Conservation (phyloP, 2,888 invertebrate species). For the Pristionchus arcanus region DNA sequence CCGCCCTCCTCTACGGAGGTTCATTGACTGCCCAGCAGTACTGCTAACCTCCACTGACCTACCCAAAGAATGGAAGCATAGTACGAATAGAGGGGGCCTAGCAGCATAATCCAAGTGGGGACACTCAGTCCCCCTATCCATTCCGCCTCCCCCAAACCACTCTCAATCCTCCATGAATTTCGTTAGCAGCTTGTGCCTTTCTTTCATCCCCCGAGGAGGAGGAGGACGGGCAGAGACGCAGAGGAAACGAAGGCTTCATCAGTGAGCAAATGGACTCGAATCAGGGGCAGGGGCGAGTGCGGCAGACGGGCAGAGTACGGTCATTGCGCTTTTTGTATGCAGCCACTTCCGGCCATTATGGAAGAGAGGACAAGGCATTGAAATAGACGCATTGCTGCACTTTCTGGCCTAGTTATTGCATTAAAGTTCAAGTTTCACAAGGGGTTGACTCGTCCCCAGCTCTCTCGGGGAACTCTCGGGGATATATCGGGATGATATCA, state of each 20-base stretch:
- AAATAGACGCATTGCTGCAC: background rate
- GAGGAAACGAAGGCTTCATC: slow-evolving; percentile 1
- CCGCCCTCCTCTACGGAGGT: background rate
- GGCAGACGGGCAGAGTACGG: slow-evolving; percentile 17
- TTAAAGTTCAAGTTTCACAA: background rate
- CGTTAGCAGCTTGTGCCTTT: slow-evolving; percentile 51
- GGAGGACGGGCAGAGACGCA: slow-evolving; percentile 40
- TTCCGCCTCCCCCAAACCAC: slow-evolving; percentile 26
- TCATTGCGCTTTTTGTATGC: background rate
- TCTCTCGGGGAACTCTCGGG: background rate
- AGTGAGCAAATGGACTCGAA: slow-evolving; percentile 1
- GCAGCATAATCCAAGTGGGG: background rate
- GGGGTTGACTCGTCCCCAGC: background rate
- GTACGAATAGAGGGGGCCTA: background rate
- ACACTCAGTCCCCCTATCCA: background rate
- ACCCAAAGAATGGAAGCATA: background rate
- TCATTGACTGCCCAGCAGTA: background rate
- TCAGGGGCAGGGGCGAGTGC: background rate
- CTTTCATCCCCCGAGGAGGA: slow-evolving; percentile 17
- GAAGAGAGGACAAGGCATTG: background rate
- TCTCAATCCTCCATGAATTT: slow-evolving; percentile 53
- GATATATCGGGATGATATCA: slow-evolving; percentile 19
- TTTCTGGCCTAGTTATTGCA: background rate
- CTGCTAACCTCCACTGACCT: background rate
- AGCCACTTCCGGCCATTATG: background rate